phyloP scores from a whole-genome alignment of 2,888 invertebrate species.

The Andrena bicolor region DNA sequence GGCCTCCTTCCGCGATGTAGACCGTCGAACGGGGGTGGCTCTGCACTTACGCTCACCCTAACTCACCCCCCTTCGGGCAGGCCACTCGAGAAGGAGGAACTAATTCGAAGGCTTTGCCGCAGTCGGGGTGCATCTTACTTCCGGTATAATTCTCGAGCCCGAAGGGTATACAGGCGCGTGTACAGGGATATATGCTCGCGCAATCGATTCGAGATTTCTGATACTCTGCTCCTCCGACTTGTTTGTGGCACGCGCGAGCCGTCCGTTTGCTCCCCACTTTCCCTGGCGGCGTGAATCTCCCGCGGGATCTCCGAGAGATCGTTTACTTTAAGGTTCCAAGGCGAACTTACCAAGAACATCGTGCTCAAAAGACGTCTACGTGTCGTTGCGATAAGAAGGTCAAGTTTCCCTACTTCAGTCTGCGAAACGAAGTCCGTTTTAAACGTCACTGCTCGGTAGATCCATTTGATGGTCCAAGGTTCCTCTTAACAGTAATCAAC shows the following conservation, averaged over 20 bases:
- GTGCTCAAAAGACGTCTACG: no score
- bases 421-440: no score
- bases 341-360: no score
- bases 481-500: constrained; percentile 26
- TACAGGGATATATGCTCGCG: constrained; percentile 42
- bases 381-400: no score
- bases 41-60: constrained; percentile 74
- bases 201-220: constrained; percentile 67
- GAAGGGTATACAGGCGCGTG: constrained; percentile 48
- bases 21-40: constrained; percentile 72
- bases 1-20: constrained; percentile 80
- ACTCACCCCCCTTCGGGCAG: constrained; percentile 58
- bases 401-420: no score
- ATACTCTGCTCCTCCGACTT: constrained; percentile 56
- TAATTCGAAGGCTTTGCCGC: constrained; percentile 75
- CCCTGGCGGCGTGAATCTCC: neutral
- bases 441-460: neutral
- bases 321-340: neutral
- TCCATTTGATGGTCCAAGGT: constrained; percentile 1
- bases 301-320: neutral
- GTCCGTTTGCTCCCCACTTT: constrained; percentile 25
- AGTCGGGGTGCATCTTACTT: constrained; percentile 75
- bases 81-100: constrained; percentile 74
- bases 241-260: constrained; percentile 45
- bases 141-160: constrained; percentile 71